A percentile compares a stretch with the other conserved stretches of the same genome.
Conservation (phyloP, 1,140 invertebrate species). For the Drosophila baimaii region DNA sequence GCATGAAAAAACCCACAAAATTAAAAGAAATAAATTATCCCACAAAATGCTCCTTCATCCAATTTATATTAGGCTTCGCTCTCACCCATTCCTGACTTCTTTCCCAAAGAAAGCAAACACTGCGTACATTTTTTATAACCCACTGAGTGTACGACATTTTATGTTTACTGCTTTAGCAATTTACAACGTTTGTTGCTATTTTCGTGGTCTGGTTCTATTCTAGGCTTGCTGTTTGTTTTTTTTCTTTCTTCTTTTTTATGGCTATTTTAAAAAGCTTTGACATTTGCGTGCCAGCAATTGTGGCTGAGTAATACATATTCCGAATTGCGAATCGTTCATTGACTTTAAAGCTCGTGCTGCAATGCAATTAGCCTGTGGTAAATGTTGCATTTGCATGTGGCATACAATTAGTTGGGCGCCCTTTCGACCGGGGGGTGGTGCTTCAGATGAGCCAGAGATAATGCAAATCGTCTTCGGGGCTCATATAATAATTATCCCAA, state of each 20-base stretch:
- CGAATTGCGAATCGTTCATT: slow-evolving; percentile 66
- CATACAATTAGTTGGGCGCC: slow-evolving; percentile 52
- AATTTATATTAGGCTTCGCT: not conserved
- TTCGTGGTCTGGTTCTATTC: slow-evolving; percentile 6
- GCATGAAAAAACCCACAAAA: not conserved
- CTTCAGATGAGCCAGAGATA: slow-evolving; percentile 34
- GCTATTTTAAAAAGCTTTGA: slow-evolving; percentile 60
- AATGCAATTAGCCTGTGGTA: slow-evolving; percentile 71
- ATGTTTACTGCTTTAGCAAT: slow-evolving; percentile 51
- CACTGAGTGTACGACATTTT: slow-evolving; percentile 54
- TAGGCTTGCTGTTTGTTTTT: not conserved
- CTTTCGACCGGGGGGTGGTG: slow-evolving; percentile 2
- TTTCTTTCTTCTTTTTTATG: slow-evolving; percentile 21
- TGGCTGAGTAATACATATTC: slow-evolving; percentile 14
- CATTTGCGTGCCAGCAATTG: slow-evolving; percentile 66
- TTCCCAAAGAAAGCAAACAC: slow-evolving; percentile 22
- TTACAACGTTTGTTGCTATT: slow-evolving; percentile 49
- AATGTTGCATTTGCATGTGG: slow-evolving; percentile 74
- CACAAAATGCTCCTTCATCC: not conserved
- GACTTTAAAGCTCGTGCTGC: slow-evolving; percentile 78
- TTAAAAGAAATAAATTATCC: not conserved
- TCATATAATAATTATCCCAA: slow-evolving; percentile 46
- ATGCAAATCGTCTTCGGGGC: slow-evolving; percentile 36
- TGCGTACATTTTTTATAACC: slow-evolving; percentile 39
- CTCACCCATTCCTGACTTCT: not conserved